Base-by-base conservation (phyloP, 2,113 vertebrate genomes). In the Esox niger region DNA sequence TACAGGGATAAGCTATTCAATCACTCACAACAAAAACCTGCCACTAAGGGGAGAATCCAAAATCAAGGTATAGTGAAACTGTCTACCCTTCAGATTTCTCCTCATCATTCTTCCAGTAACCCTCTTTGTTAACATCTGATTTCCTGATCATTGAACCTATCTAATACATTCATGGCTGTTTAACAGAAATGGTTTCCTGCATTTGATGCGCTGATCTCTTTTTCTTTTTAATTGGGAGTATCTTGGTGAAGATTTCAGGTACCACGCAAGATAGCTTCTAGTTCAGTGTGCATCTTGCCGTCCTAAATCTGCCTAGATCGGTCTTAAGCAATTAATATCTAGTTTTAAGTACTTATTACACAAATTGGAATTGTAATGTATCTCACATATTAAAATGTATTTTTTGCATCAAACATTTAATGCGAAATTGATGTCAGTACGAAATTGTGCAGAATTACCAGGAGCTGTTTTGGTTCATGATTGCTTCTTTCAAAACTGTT, bases 1-100 rank as follows among this genome's bases (percentile, higher is more conserved):
- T 94, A 95, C 94, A 97, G 92, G 93, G 93, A 95, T 94, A 97
- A 96, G 88, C 94, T 95, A 86, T 95, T 96, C 90, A 94, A 92
- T 93, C 95, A 96, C 86, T 94, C 95, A 89, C 87, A 95, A 90
- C 91, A 87, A 92, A 96, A 95, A 93, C 88, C 93, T 90, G 80
- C 93, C 87, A 74, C 84, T 94, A 96, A 96, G 91, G 94, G 88
- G 86, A 92, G 90, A 94, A 83, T 92, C 87, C 90, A 90, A 64
- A 90, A 88, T 82, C 93, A 95, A 98, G 96, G 96, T 98, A 97
- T 82, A 76, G 87, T 89, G 74, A 23, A 55, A 21, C 73, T 70
- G 68, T 83, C 64, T 63, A 23, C 62, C 75, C 32, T 29, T 63
- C 68, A 60, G 56, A 73, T 62, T 30, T 13, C 49, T 32, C n/a